These are phyloP conservation scores for Drosophila ficusphila DNA, from an alignment of 1,140 invertebrate genomes.

Conservation along the genomic window DNA sequence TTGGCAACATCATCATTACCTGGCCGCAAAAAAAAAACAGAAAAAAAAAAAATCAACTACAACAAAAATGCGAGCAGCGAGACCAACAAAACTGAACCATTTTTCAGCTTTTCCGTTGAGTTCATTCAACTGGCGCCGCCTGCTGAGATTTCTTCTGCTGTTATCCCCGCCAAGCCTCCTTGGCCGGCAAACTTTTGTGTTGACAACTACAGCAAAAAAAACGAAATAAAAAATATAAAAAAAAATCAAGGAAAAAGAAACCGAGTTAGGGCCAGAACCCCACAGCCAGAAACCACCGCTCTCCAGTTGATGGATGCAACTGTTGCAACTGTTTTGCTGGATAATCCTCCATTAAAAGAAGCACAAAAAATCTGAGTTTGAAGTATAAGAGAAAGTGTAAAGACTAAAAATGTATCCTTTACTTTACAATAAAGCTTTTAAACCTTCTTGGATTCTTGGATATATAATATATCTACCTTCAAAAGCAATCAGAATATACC, in stretches of 20 bases:
- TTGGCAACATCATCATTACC: constrained; percentile 76
- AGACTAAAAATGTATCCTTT: background rate
- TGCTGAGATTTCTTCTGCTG: constrained; percentile 65
- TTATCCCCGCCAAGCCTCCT: constrained; percentile 18
- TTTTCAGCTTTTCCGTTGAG: constrained; percentile 66
- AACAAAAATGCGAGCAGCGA: constrained; percentile 6
- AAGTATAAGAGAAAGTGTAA: background rate
- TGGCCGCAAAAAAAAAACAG: constrained; percentile 46
- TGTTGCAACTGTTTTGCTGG: constrained; percentile 57
- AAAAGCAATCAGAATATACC: no score
- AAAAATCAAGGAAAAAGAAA: constrained; percentile 9
- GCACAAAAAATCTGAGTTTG: constrained; percentile 15
- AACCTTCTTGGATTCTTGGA: background rate
- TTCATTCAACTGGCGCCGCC: constrained; percentile 78
- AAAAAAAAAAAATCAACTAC: constrained; percentile 25
- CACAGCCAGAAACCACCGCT: constrained; percentile 22
- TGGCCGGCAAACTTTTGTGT: constrained; percentile 53
- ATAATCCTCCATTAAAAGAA: constrained; percentile 76
- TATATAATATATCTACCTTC: no score
- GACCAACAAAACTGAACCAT: constrained; percentile 58
- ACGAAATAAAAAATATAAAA: constrained; percentile 15
- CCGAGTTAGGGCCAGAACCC: constrained; percentile 54
- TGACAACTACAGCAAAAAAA: constrained; percentile 49
- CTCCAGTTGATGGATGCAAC: constrained; percentile 75
- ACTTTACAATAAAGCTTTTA: background rate